Evolutionary conservation across 1,140 invertebrate species (phyloP).

Genomic region (Bathynomus jamesi): DNA sequence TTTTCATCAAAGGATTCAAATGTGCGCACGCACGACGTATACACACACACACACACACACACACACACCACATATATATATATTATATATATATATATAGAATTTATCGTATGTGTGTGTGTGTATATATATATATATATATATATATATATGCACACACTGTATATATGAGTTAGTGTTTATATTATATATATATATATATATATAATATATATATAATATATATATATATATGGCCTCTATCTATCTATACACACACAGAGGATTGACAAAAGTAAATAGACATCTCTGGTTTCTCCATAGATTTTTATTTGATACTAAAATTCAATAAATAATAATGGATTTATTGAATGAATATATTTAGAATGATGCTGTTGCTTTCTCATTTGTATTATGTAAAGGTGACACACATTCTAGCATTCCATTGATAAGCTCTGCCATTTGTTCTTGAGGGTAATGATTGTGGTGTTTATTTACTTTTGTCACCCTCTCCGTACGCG

Average conservation of each 20-base stretch:
- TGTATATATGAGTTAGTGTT: background rate
- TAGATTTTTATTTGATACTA: too few relatives aligned
- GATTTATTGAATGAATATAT: too few relatives aligned
- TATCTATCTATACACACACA: background rate
- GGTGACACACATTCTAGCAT: too few relatives aligned
- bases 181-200: background rate
- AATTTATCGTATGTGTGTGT: background rate
- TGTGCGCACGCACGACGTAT: background rate
- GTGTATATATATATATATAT: conserved; percentile 1
- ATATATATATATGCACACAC: conserved; percentile 1
- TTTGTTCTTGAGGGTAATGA: too few relatives aligned
- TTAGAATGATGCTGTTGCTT: too few relatives aligned
- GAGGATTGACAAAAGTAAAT: background rate
- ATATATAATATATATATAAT: conserved; percentile 1
- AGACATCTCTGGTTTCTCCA: too few relatives aligned
- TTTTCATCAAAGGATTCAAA: background rate
- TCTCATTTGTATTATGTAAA: too few relatives aligned
- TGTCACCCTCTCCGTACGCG: too few relatives aligned
- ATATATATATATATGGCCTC: conserved; percentile 5
- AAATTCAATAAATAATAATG: too few relatives aligned
- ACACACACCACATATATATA: background rate
- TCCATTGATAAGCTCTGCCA: too few relatives aligned
- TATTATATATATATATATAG: conserved; percentile 10
- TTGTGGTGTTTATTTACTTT: too few relatives aligned
- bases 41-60: background rate